Evolutionary conservation across 2,888 invertebrate genomes (phyloP), one percentile per base, ranked within the genome.

Genomic region (Biston betularia): DNA sequence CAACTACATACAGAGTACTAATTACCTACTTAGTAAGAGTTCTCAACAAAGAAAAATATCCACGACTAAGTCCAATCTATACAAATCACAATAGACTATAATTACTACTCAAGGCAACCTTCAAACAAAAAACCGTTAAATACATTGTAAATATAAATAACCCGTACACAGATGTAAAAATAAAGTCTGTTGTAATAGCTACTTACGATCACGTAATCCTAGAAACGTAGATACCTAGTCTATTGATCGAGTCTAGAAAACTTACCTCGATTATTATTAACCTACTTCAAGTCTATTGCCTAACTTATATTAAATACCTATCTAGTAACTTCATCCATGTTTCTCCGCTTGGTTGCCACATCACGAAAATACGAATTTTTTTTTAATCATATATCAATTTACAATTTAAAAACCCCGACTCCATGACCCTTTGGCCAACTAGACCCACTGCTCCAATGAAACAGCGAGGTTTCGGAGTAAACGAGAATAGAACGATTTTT

Each of bases 101-200:
- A 12, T 34, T 8, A 5, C 15, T 11, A 11, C 15, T 24, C 42
- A 42, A 54, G 54, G 54, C 24, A 40, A 42, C 38, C 14, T 3
- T 15, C 15, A 46, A 46, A 15, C 14, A 46, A 9, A 1, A 14
- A 35, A 3, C 15, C n/a, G 24, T 54, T 53, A 42, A 54, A 42
- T 54, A 54, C 54, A 42, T 42, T 54, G 54, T 42, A 38, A 42
- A 42, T 24, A 42, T 42, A 3, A 24, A 54, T 42, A 54, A 14
- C n/a, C 24, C 54, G 14, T 35, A 14, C 9, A 38, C 14, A 33
- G 33, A 52, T 38, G 52, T 14, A 10, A 35, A 38, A 35, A 52
- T n/a, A 34, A 14, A n/a, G 14, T 15, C 35, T 10, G 14, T 24
- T 52, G 35, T 52, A 24, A 24, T 24, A n/a, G n/a, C 3, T 38